phyloP scores from a whole-genome alignment of 2,113 vertebrate genomes.

The Notechis scutatus region DNA sequence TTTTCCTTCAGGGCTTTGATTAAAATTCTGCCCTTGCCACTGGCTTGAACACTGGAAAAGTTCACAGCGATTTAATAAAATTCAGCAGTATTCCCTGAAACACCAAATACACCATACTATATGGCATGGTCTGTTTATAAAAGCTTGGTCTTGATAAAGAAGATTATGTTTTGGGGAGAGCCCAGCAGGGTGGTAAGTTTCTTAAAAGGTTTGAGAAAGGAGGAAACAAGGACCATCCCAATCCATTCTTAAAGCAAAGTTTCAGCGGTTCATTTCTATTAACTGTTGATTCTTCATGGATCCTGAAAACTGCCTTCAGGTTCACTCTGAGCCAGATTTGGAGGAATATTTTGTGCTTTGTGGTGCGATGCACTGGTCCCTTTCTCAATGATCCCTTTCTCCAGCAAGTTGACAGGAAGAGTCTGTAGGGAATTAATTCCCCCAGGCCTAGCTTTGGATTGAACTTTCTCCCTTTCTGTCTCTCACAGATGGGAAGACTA shows the following conservation, averaged over 20 bases:
- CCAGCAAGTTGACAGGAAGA: not conserved
- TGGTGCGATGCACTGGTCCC: not conserved
- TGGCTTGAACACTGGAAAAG: not conserved
- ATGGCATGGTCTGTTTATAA: not conserved
- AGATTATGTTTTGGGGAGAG: not conserved
- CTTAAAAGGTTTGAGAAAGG: not conserved
- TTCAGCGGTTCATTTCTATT: not conserved
- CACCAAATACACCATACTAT: not conserved
- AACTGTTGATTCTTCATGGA: not conserved
- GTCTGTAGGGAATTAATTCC: not conserved
- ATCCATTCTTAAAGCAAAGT: not conserved
- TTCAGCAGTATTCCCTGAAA: not conserved
- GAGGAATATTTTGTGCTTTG: not conserved
- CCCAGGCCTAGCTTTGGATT: too few relatives aligned
- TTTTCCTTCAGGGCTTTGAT: not conserved
- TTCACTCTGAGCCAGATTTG: not conserved
- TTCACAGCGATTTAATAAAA: not conserved
- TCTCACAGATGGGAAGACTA: not conserved
- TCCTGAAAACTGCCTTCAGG: not conserved
- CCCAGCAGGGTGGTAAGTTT: not conserved
- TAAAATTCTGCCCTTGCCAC: not conserved
- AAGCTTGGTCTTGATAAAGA: not conserved
- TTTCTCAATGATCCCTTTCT: not conserved
- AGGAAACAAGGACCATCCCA: not conserved
- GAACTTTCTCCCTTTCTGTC: not conserved